Percentiles rank a stretch among this genome's conserved stretches.
phyloP scores from a whole-genome alignment of 2,113 vertebrate species.

The Todiramphus chloris region DNA sequence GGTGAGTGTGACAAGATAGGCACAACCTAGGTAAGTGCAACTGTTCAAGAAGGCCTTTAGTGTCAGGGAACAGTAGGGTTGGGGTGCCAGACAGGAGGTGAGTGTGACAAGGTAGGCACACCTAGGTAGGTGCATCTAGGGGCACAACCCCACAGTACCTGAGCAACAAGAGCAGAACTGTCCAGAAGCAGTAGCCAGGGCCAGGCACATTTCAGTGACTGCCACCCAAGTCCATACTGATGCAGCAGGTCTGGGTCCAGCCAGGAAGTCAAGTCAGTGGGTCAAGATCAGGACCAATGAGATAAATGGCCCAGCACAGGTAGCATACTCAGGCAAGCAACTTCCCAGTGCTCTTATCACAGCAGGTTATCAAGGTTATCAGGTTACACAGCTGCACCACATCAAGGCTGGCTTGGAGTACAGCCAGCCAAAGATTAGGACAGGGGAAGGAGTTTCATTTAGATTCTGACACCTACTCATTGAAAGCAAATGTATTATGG shows the following conservation, averaged over 20 bases:
- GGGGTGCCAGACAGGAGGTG: background rate
- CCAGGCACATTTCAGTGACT: background rate
- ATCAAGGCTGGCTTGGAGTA: background rate
- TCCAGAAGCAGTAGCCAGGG: background rate
- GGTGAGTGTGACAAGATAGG: background rate
- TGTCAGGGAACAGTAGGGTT: background rate
- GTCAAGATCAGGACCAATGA: background rate
- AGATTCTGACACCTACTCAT: background rate
- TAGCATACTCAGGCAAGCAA: background rate
- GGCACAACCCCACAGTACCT: fast-evolving
- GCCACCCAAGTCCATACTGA: fast-evolving
- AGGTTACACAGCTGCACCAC: background rate
- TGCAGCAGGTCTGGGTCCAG: background rate
- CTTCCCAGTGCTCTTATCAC: background rate
- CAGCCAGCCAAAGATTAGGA: background rate
- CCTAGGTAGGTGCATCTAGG: too few species aligned
- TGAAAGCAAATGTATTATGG: background rate
- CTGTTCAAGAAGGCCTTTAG: background rate
- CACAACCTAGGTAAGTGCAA: too few species aligned
- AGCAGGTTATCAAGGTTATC: background rate
- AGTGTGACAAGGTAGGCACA: background rate
- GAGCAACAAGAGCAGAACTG: background rate
- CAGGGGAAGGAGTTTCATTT: background rate
- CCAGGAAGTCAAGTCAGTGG: background rate
- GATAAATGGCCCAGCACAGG: background rate